These are phyloP conservation scores for Eupithecia inturbata DNA, from an alignment of 2,888 invertebrate species.

Conservation along the genomic window DNA sequence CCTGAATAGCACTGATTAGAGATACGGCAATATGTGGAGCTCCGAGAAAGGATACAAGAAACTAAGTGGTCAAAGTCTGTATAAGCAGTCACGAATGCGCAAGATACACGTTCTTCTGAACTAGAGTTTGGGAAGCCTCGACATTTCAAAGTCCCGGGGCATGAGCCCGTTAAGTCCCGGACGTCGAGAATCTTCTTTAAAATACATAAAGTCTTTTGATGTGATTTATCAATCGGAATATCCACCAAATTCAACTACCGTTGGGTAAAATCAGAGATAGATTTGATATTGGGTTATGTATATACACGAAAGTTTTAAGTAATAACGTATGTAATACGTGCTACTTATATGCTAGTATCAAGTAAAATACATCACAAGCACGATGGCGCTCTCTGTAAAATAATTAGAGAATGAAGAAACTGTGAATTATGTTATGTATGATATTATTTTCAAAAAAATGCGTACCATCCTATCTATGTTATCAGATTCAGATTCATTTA, in stretches of 20 bases:
- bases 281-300: background rate
- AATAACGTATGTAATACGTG: too few relatives aligned
- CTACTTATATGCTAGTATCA: too few relatives aligned
- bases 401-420: background rate
- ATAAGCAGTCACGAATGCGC: slow-evolving; percentile 52
- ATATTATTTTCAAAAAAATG: too few relatives aligned
- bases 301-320: background rate
- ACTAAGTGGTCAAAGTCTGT: slow-evolving; percentile 43
- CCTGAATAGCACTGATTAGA: slow-evolving; percentile 6
- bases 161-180: background rate
- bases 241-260: background rate
- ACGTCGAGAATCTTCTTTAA: background rate
- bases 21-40: slow-evolving; percentile 38
- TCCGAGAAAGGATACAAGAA: slow-evolving; percentile 36
- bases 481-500: too few relatives aligned
- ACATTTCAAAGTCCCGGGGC: background rate
- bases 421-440: too few relatives aligned
- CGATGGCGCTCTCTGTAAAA: background rate
- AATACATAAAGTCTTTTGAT: background rate
- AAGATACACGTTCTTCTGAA: slow-evolving; percentile 45
- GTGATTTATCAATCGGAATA: background rate
- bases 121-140: background rate
- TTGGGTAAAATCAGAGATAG: background rate
- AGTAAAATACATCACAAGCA: background rate
- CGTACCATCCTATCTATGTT: background rate